Evolutionary conservation across 2,888 invertebrate genomes (phyloP).

Genomic region (Dorcus parallelipipedus): DNA sequence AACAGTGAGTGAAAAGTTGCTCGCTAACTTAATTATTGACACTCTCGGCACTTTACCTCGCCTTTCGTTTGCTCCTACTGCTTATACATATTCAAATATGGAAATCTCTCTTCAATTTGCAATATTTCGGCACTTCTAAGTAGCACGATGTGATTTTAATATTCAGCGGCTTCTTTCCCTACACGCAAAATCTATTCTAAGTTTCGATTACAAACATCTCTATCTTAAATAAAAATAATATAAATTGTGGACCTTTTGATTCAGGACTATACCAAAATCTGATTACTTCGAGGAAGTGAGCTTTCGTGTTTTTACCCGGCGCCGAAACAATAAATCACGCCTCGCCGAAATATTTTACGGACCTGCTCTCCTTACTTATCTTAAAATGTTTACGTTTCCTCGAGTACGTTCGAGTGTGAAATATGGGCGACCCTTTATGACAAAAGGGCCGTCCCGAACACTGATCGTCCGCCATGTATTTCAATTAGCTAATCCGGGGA

Average conservation of each 20-base stretch:
- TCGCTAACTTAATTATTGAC: conserved; percentile 32
- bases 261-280: not conserved
- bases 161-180: conserved; percentile 21
- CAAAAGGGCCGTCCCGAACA: conserved; percentile 14
- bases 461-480: conserved; percentile 23
- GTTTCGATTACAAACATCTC: too few relatives aligned
- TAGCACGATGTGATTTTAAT: conserved; percentile 30
- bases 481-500: conserved; percentile 28
- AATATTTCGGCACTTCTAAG: conserved; percentile 31
- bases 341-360: conserved; percentile 9
- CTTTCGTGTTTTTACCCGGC: conserved; percentile 14
- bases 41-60: conserved; percentile 22
- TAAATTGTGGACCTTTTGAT: too few relatives aligned
- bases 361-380: conserved; percentile 17
- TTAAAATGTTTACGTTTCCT: conserved; percentile 12
- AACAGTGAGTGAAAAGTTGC: conserved; percentile 27
- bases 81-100: conserved; percentile 36
- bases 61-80: conserved; percentile 9
- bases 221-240: too few relatives aligned
- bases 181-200: too few relatives aligned
- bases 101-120: conserved; percentile 30
- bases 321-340: conserved; percentile 13
- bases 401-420: conserved; percentile 17
- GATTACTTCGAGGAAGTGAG: conserved; percentile 13
- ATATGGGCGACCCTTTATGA: conserved; percentile 18